A percentile compares a stretch with the other conserved stretches of the same genome.
These are phyloP conservation scores for Leptocoma aspasia DNA, from an alignment of 2,113 vertebrate genomes.

Conservation along the genomic window DNA sequence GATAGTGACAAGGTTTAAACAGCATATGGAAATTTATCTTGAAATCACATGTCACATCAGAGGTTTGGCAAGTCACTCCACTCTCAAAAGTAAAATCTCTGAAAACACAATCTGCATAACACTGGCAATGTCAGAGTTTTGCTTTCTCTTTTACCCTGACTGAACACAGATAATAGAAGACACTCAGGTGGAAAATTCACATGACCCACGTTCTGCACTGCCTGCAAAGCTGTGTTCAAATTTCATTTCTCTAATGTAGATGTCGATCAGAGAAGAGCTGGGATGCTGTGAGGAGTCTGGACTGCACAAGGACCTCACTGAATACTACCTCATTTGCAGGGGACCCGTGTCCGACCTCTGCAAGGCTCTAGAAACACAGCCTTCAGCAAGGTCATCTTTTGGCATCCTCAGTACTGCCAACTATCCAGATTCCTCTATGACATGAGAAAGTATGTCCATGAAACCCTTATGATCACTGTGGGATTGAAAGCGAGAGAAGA, in stretches of 20 bases:
- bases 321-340: not conserved
- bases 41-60: conserved; percentile 16
- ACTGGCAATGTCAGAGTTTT: not conserved
- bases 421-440: not conserved
- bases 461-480: not conserved
- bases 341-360: accelerated
- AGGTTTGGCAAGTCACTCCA: not conserved
- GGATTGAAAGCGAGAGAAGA: not conserved
- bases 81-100: not conserved
- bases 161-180: not conserved
- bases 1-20: conserved; percentile 9
- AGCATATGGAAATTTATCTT: conserved; percentile 23
- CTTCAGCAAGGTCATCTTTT: not conserved
- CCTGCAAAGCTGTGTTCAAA: not conserved
- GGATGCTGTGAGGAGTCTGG: not conserved
- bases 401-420: not conserved
- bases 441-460: not conserved
- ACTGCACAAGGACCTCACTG: not conserved
- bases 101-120: conserved; percentile 25
- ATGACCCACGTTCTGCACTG: not conserved
- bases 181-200: not conserved
- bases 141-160: not conserved
- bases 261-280: not conserved
- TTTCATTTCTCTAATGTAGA: not conserved
- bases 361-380: not conserved